Percentiles rank a stretch among this genome's conserved stretches.
Evolutionary conservation across 2,888 invertebrate genomes (phyloP).

Genomic region (Lepidochrysops patricia): DNA sequence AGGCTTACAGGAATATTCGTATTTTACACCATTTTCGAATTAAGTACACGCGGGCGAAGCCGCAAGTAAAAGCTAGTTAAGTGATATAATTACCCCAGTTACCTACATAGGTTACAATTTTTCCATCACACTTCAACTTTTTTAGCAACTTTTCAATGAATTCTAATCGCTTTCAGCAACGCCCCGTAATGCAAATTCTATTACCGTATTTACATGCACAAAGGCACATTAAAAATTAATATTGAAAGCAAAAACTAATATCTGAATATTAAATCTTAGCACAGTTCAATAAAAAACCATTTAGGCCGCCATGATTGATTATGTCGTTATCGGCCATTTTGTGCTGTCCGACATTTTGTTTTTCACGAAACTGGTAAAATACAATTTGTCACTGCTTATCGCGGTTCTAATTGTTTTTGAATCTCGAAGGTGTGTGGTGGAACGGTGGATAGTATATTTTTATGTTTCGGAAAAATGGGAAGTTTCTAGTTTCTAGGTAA

Average conservation of each 20-base stretch:
- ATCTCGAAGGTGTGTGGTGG: conserved; percentile 31
- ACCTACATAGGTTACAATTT: neutral
- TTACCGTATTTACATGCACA: neutral
- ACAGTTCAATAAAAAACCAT: conserved; percentile 13
- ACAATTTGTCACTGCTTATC: conserved; percentile 47
- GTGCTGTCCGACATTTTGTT: conserved; percentile 37
- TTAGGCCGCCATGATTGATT: conserved; percentile 29
- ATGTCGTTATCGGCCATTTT: conserved; percentile 11
- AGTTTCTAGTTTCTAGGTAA: no score
- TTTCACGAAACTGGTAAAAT: conserved; percentile 42
- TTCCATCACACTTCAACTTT: neutral
- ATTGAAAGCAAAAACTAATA: conserved; percentile 10
- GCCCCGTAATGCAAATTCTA: conserved; percentile 10
- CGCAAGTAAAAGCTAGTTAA: no score
- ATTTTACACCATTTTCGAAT: no score
- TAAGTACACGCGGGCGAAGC: no score
- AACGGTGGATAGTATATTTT: no score
- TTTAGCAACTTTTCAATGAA: neutral
- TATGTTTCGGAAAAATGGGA: no score
- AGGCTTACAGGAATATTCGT: no score
- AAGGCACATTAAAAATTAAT: neutral
- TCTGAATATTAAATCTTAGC: conserved; percentile 15
- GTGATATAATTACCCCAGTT: no score
- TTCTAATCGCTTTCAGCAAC: neutral
- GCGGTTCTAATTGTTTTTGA: conserved; percentile 39